A percentile compares a stretch with the other conserved stretches of the same genome.
These are phyloP conservation scores for Onychomys arenicola DNA, from an alignment of 2,797 vertebrate genomes.

Conservation along the genomic window DNA sequence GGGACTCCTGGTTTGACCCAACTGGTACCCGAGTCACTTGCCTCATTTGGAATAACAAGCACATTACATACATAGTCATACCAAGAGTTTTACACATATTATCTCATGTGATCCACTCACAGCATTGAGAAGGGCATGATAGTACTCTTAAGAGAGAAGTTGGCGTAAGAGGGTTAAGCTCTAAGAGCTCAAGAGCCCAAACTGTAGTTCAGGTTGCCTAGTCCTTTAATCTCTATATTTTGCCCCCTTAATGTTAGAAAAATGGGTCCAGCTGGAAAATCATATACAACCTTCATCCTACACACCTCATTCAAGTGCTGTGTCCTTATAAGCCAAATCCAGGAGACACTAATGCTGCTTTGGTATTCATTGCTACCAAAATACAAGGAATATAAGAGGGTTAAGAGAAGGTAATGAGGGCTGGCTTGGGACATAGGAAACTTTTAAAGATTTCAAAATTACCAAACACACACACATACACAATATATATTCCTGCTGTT, in stretches of 20 bases:
- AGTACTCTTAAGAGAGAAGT: not conserved
- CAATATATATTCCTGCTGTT: not conserved
- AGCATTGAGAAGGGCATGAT: not conserved
- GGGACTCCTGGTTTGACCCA: not conserved
- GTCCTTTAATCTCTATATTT: not conserved
- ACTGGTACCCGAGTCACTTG: not conserved
- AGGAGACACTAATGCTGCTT: not conserved
- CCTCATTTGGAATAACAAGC: not conserved
- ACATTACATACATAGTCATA: not conserved
- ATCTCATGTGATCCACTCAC: not conserved
- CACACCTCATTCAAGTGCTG: slow-evolving; percentile 70
- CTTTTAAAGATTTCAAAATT: not conserved
- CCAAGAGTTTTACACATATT: not conserved
- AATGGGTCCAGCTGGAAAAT: not conserved
- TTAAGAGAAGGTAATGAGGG: not conserved
- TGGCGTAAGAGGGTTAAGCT: not conserved
- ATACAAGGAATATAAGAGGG: not conserved
- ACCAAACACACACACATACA: not conserved
- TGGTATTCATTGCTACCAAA: not conserved
- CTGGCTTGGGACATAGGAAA: not conserved
- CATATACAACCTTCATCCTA: not conserved
- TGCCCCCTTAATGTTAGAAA: not conserved
- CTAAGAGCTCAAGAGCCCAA: not conserved
- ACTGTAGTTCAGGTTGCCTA: not conserved
- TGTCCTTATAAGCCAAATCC: not conserved